Evolutionary conservation across 2,888 invertebrate genomes (phyloP).

Genomic region (Tetranychus truncatus): DNA sequence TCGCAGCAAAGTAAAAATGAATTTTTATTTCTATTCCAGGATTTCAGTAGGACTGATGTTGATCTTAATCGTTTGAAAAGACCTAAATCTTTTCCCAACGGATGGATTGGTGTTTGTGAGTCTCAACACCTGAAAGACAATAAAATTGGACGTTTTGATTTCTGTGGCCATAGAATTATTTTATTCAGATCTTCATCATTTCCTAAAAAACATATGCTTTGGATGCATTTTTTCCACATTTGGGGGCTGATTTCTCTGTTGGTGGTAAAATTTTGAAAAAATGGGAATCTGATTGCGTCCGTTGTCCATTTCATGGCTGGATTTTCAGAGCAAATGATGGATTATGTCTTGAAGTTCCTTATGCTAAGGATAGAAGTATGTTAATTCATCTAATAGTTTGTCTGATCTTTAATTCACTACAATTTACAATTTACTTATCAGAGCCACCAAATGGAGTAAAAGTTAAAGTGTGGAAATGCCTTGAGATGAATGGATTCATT

Average conservation of each 20-base stretch:
- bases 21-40: not conserved
- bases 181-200: slow-evolving; percentile 48
- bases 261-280: slow-evolving; percentile 45
- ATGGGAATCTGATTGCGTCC: slow-evolving; percentile 45
- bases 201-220: slow-evolving; percentile 41
- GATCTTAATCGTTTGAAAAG: slow-evolving; percentile 26
- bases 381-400: not conserved
- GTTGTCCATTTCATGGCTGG: slow-evolving; percentile 82
- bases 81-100: slow-evolving; percentile 66
- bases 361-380: slow-evolving; percentile 34
- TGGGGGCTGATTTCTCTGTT: slow-evolving; percentile 61
- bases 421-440: not conserved
- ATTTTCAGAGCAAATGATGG: slow-evolving; percentile 54
- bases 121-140: slow-evolving; percentile 41
- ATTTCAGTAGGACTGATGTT: slow-evolving; percentile 6
- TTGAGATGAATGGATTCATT: slow-evolving; percentile 53
- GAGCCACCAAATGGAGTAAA: slow-evolving; percentile 45
- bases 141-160: slow-evolving; percentile 41
- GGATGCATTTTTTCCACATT: slow-evolving; percentile 73
- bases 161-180: slow-evolving; percentile 48
- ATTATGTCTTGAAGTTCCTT: slow-evolving; percentile 53
- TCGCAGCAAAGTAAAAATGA: too few species aligned
- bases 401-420: not conserved
- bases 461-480: slow-evolving; percentile 47
- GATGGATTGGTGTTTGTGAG: slow-evolving; percentile 64